Percentiles rank a stretch among this genome's conserved stretches.
These are phyloP conservation scores for Mythimna loreyi DNA, from an alignment of 2,888 invertebrate species.

Conservation along the genomic window DNA sequence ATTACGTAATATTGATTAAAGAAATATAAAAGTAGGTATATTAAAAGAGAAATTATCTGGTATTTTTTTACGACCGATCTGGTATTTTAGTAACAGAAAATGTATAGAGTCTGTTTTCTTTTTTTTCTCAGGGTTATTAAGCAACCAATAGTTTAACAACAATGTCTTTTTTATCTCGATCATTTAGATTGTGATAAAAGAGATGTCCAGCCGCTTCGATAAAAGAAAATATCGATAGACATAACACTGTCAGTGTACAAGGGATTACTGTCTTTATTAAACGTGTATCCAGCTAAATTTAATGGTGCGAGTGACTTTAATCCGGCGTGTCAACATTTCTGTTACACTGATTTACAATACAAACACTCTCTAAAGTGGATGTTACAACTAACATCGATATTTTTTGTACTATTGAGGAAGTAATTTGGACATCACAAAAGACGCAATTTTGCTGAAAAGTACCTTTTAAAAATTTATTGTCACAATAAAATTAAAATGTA, in stretches of 20 bases:
- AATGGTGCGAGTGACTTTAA: constrained; percentile 64
- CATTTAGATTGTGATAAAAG: constrained; percentile 36
- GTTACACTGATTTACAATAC: constrained; percentile 36
- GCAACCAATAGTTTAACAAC: constrained; percentile 38
- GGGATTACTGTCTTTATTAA: constrained; percentile 60
- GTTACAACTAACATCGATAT: constrained; percentile 35
- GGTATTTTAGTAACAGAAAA: constrained; percentile 51
- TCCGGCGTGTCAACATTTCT: constrained; percentile 56
- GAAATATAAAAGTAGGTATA: constrained; percentile 53
- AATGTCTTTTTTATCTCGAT: constrained; percentile 46
- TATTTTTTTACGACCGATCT: constrained; percentile 66
- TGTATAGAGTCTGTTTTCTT: constrained; percentile 4
- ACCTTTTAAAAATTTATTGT: constrained; percentile 58
- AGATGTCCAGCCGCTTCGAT: constrained; percentile 35
- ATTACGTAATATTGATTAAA: constrained; percentile 65
- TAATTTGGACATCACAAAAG: constrained; percentile 58
- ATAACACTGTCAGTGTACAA: constrained; percentile 51
- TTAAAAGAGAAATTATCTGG: constrained; percentile 60
- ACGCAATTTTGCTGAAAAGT: constrained; percentile 48
- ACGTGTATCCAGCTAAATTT: constrained; percentile 62
- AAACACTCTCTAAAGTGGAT: constrained; percentile 46
- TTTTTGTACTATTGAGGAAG: constrained; percentile 51
- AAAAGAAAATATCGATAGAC: constrained; percentile 47
- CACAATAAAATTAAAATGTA: constrained; percentile 60
- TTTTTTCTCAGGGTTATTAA: constrained; percentile 45